A percentile compares a stretch with the other conserved stretches of the same genome.
phyloP scores from a whole-genome alignment of 2,797 vertebrate species.

The Sus cebifrons region DNA sequence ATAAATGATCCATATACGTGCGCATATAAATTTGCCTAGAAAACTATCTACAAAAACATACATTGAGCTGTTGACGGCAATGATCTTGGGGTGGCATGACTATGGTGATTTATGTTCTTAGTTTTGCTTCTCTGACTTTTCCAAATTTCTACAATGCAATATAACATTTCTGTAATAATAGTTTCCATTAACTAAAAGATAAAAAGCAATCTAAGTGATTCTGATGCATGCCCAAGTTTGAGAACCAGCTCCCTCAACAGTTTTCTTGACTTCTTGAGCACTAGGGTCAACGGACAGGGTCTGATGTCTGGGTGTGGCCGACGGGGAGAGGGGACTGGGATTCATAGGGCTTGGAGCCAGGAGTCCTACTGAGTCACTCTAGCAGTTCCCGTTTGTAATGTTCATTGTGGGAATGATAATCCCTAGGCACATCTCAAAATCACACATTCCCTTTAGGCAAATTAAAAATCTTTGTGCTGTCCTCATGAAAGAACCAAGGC shows the following conservation, averaged over 20 bases:
- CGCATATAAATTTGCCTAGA: background rate
- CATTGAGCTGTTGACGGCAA: accelerated
- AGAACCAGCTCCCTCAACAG: background rate
- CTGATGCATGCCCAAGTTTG: background rate
- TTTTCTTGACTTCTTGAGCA: background rate
- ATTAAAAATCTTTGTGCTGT: background rate
- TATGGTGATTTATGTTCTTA: background rate
- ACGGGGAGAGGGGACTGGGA: background rate
- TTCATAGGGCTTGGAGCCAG: background rate
- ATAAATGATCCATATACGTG: too few species aligned
- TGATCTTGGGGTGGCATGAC: background rate
- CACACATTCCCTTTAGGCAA: background rate
- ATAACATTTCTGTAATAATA: background rate
- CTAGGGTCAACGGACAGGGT: background rate
- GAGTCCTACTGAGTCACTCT: background rate
- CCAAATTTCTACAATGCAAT: background rate
- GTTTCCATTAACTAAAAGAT: constrained; percentile 5
- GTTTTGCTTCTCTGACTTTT: background rate
- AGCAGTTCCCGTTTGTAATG: background rate
- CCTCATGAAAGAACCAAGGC: background rate
- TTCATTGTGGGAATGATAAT: background rate
- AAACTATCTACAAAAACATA: background rate
- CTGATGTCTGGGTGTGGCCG: background rate
- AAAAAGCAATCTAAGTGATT: background rate
- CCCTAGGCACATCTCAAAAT: background rate